Evolutionary conservation across 2,113 vertebrate species (phyloP), one percentile per base, ranked within the genome.

Genomic region (Calypte anna): DNA sequence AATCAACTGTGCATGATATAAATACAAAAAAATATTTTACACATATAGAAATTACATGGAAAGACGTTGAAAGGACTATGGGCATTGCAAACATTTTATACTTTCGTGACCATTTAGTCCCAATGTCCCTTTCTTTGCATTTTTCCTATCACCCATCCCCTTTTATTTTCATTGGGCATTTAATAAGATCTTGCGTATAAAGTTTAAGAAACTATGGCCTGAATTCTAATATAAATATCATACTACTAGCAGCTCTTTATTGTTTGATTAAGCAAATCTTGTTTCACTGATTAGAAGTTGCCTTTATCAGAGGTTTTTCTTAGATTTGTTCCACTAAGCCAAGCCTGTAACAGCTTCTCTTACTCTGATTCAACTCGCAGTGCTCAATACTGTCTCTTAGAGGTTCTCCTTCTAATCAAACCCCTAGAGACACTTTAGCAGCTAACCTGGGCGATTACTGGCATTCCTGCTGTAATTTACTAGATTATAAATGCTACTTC

Each of bases 391-490:
- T 11, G 10, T 64, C 54, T 86, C 77, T 91, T 79, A 79, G 75
- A 90, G 76, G 95, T 92, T 94, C 92, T 91, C 72, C 55, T 92
- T 82, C 92, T 87, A 91, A 95, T 79, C 91, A 93, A 87, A 61
- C 21, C 88, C 81, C 96, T 69, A 36, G 73, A 89, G 89, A 84
- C 94, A 82, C 70, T 93, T 89, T 44, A 94, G 86, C 77, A 92
- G 89, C 74, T 66, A 93, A 92, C 95, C 91, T 92, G 54, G 77
- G 67, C 91, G 89, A 96, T 96, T 93, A 96, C 74, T 92, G 81
- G 54, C 89, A 85, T 62, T 62, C 50, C 66, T 64, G 62, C 33
- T 85, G 74, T 79, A 92, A 96, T 93, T 92, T 85, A 64, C 83
- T 82, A 69, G 91, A 95, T 73, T 92, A 91, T 87, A 92, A 94